Percentiles rank a stretch among this genome's conserved stretches.
Conservation (phyloP, 2,113 vertebrate genomes). For the Tympanuchus pallidicinctus region DNA sequence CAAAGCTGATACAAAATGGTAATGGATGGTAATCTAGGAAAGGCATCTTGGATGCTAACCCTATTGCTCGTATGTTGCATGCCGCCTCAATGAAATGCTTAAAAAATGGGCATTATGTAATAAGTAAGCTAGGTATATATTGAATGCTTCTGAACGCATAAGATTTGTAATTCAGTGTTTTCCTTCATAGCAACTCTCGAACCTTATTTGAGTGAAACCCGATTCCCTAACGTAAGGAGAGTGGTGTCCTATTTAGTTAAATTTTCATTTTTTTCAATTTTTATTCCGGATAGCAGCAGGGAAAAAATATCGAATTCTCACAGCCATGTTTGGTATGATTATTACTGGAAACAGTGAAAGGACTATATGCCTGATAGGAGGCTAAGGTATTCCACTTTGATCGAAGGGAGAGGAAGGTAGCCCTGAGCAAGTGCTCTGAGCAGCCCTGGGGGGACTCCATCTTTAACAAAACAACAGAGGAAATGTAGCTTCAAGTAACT, state of each 20-base stretch:
- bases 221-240: neutral
- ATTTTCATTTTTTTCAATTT: neutral
- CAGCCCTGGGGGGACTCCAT: slow-evolving; percentile 52
- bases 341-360: slow-evolving; percentile 4
- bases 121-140: neutral
- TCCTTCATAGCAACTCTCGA: neutral
- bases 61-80: neutral
- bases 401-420: slow-evolving; percentile 27
- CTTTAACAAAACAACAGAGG: slow-evolving; percentile 47
- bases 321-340: neutral
- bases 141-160: neutral
- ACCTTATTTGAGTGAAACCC: neutral
- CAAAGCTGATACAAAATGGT: neutral
- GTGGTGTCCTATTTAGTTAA: neutral
- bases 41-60: neutral
- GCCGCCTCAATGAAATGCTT: neutral
- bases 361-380: neutral
- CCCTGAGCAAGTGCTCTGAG: slow-evolving; percentile 51
- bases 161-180: neutral
- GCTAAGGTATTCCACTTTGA: slow-evolving; percentile 4
- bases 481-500: neutral
- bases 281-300: neutral
- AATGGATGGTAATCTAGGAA: neutral
- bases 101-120: neutral
- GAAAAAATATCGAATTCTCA: neutral